A percentile compares a stretch with the other conserved stretches of the same genome.
Evolutionary conservation across 2,113 vertebrate species (phyloP).

Genomic region (Muntiacus muntjak): DNA sequence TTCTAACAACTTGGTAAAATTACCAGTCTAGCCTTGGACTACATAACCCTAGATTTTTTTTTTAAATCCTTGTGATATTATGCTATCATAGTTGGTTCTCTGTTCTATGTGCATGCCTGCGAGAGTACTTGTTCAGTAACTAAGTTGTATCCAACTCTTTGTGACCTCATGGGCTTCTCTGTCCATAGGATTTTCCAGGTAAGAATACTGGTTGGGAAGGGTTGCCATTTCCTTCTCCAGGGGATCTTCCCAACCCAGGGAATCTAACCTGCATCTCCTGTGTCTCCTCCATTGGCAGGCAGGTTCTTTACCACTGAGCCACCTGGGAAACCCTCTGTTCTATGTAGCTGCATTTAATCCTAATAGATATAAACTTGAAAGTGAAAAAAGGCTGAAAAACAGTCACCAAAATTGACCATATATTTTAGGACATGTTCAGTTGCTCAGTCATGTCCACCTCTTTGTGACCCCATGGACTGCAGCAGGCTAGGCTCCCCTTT

Average conservation of each 20-base stretch:
- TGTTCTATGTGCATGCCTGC: background rate
- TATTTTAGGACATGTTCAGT: slow-evolving; percentile 12
- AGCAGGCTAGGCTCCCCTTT: background rate
- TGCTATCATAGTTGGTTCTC: background rate
- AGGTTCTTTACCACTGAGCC: background rate
- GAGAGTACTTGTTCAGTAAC: background rate
- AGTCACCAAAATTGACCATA: background rate
- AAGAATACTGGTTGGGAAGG: background rate
- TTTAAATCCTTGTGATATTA: background rate
- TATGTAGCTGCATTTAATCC: background rate
- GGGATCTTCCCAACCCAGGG: background rate
- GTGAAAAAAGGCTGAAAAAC: background rate
- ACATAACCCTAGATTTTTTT: background rate
- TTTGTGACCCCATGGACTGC: background rate
- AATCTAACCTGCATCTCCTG: background rate
- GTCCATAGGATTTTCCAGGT: background rate
- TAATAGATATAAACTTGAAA: background rate
- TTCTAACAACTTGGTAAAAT: background rate
- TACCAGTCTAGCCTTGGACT: background rate
- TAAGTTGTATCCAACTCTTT: background rate
- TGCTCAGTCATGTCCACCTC: background rate
- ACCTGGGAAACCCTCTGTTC: background rate
- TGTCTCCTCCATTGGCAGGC: background rate
- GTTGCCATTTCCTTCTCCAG: background rate
- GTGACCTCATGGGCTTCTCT: background rate